A percentile compares a stretch with the other conserved stretches of the same genome.
These are phyloP conservation scores for Streptopelia turtur DNA, from an alignment of 2,797 vertebrate genomes.

Conservation along the genomic window DNA sequence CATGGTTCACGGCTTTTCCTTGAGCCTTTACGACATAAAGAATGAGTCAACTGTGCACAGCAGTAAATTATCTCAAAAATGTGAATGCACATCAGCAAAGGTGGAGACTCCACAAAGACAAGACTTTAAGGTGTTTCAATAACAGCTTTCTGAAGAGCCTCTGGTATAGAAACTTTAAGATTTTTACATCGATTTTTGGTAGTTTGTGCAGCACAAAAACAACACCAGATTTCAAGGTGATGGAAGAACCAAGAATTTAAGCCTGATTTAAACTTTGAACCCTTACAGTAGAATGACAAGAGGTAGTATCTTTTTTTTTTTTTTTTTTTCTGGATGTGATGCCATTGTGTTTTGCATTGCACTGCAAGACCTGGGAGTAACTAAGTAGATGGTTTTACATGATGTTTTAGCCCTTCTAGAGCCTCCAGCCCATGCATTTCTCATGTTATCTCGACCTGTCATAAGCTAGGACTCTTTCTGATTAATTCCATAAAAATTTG, in stretches of 20 bases:
- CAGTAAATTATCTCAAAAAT: background rate
- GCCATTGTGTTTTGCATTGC: background rate
- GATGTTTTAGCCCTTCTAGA: conserved; percentile 29
- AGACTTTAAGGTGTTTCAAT: background rate
- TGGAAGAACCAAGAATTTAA: background rate
- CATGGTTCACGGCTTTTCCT: background rate
- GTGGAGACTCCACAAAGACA: background rate
- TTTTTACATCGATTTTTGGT: conserved; percentile 38
- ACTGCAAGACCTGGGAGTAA: conserved; percentile 47
- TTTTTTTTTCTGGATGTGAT: background rate
- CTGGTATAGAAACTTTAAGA: conserved; percentile 4
- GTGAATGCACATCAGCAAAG: background rate
- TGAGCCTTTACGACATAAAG: background rate
- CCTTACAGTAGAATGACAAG: conserved; percentile 1
- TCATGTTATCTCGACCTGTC: conserved; percentile 42
- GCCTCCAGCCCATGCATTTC: conserved; percentile 7
- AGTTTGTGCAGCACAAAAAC: background rate
- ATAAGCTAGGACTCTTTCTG: background rate
- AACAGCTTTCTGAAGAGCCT: conserved; percentile 4
- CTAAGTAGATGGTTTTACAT: conserved; percentile 39
- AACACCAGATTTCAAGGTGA: conserved; percentile 35
- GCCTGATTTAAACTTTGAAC: conserved; percentile 13
- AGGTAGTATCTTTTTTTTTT: background rate
- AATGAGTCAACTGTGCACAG: background rate
- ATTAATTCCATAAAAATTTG: conserved; percentile 40